These are phyloP conservation scores for Mobula birostris DNA, from an alignment of 2,113 vertebrate species.

Conservation along the genomic window DNA sequence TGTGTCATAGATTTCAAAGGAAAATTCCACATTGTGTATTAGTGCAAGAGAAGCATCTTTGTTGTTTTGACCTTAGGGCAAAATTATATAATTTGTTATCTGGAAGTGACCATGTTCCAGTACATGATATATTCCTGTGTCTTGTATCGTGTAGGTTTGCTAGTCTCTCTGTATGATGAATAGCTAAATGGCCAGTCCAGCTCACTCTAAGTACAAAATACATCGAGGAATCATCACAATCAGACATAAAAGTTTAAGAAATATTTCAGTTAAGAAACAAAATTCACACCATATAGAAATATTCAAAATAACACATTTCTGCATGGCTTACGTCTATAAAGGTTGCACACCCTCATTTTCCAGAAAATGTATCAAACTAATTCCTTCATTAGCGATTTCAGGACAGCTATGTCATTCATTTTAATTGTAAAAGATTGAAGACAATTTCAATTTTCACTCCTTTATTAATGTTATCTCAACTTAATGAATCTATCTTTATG, in stretches of 20 bases:
- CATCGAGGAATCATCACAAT: background rate
- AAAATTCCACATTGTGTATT: background rate
- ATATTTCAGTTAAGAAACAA: background rate
- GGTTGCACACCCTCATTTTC: background rate
- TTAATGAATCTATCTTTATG: background rate
- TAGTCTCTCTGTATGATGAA: background rate
- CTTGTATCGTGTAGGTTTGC: background rate
- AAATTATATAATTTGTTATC: background rate
- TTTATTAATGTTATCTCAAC: background rate
- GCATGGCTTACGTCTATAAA: background rate
- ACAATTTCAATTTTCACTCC: background rate
- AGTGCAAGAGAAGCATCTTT: background rate
- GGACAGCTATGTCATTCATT: background rate
- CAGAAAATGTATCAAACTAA: background rate
- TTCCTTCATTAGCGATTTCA: background rate
- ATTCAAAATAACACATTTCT: background rate
- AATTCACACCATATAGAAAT: background rate
- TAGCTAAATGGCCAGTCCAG: background rate
- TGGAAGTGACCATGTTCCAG: background rate
- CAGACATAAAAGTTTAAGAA: background rate
- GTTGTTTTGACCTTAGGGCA: slow-evolving; percentile 1
- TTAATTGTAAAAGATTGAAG: background rate
- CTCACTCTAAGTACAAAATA: background rate
- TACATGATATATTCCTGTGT: background rate
- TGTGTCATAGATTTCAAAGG: background rate